phyloP scores from a whole-genome alignment of 2,888 invertebrate genomes.

The Drosophila pseudotalamancana region DNA sequence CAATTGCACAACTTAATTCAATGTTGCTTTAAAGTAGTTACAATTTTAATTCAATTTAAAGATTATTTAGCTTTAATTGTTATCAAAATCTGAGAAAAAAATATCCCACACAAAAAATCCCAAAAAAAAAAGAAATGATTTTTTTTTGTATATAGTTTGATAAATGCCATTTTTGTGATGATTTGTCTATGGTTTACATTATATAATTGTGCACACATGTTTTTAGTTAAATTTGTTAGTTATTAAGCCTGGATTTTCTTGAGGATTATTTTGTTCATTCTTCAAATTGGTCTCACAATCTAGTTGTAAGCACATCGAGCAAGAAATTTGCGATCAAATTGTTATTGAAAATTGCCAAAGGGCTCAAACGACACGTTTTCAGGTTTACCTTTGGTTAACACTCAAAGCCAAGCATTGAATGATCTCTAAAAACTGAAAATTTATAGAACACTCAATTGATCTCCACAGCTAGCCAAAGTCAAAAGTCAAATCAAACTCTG shows the following conservation, averaged over 20 bases:
- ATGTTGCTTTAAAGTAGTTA: conserved; percentile 63
- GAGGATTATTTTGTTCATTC: conserved; percentile 75
- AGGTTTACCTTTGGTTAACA: conserved; percentile 45
- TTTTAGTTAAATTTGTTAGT: conserved; percentile 77
- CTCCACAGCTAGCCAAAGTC: conserved; percentile 74
- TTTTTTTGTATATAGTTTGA: conserved; percentile 65
- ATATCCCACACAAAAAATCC: conserved; percentile 35
- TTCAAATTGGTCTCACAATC: conserved; percentile 84
- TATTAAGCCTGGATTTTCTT: conserved; percentile 40
- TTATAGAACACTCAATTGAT: conserved; percentile 64
- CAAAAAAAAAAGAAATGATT: conserved; percentile 26
- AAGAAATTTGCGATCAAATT: conserved; percentile 52
- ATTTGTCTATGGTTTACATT: conserved; percentile 66
- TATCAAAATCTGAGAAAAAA: conserved; percentile 46
- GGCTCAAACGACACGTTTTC: conserved; percentile 19
- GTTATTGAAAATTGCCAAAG: conserved; percentile 42
- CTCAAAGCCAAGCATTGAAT: conserved; percentile 52
- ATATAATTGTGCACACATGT: conserved; percentile 46
- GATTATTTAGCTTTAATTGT: conserved; percentile 76
- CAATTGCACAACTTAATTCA: conserved; percentile 49
- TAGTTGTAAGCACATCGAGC: conserved; percentile 46
- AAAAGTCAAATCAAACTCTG: conserved; percentile 42
- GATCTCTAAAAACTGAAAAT: conserved; percentile 59
- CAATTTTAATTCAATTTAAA: conserved; percentile 47
- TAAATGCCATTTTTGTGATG: conserved; percentile 82